Evolutionary conservation across 2,113 vertebrate species (phyloP), one percentile per base, ranked within the genome.

Genomic region (Rhadina sibilatrix): DNA sequence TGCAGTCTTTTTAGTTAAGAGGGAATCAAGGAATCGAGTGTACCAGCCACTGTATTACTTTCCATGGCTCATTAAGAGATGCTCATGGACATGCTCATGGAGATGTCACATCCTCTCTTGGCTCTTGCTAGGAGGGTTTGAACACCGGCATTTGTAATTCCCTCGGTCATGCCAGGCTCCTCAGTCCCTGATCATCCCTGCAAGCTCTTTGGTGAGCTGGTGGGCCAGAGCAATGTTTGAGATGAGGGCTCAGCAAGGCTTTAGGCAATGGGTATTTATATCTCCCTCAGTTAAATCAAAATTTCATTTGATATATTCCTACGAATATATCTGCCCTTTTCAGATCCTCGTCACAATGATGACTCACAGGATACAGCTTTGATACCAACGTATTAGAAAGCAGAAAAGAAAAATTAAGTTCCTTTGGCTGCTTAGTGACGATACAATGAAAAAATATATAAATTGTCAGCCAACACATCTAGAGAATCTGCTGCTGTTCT

Each of bases 291-390:
- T 1, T 79, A 74, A 87, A 80, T 87, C 69, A 87, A 91, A 82
- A 63, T 82, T 71, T 93, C 65, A 56, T 87, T 89, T 72, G 11
- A 33, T 69, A 46, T 10, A 85, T 77, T 77, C 50, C 71, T 83
- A 65, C 59, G 30, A 93, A 88, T 88, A 24, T 61, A 93, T 77
- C 66, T 95, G 80, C 86, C 90, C 88, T 96, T 97, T 94, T 83
- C 94, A 70, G 59, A 81, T 85, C 33, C 64, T 89, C 68, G 12
- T 88, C 76, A 83, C 31, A 50, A 88, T 11, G 66, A 80, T 89
- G 93, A 95, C 89, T 93, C 92, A 92, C 38, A 77, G 68, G 54
- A 92, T 65, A 70, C 30, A 70, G 53, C 68, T 92, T 91, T 60
- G 52, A 91, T 89, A 91, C 17, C 9, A 60, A 38, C 0, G 0